Percentiles rank a stretch among this genome's conserved stretches.
phyloP scores from a whole-genome alignment of 2,113 vertebrate species.

The Tupaia chinensis region DNA sequence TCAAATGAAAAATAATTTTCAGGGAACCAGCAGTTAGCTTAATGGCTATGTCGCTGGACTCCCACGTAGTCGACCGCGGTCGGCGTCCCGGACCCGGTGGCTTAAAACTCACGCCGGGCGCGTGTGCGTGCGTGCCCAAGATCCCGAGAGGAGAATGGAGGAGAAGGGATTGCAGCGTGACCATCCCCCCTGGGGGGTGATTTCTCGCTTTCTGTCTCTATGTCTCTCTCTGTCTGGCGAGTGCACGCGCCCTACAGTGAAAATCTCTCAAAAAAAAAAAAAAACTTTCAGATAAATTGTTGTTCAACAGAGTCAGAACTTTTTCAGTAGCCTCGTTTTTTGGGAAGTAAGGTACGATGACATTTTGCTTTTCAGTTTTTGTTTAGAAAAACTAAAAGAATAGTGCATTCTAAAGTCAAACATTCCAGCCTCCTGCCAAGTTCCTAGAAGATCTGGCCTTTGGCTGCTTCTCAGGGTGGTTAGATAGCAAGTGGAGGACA shows the following conservation, averaged over 20 bases:
- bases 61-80: no score
- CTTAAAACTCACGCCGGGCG: no score
- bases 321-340: background rate
- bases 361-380: slow-evolving; percentile 6
- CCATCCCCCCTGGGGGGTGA: no score
- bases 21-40: background rate
- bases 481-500: slow-evolving; percentile 18
- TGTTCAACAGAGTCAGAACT: background rate
- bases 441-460: background rate
- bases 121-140: no score
- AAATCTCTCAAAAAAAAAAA: background rate
- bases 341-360: background rate
- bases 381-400: background rate
- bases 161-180: no score
- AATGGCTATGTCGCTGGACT: no score
- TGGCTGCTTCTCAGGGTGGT: background rate
- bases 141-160: no score
- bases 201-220: no score
- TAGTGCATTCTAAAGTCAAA: background rate
- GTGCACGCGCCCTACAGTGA: no score
- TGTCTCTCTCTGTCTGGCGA: no score
- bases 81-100: no score
- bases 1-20: background rate
- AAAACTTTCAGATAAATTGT: background rate
- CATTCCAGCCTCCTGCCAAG: background rate